A percentile compares a stretch with the other conserved stretches of the same genome.
These are phyloP conservation scores for Dascyllus trimaculatus DNA, from an alignment of 2,113 vertebrate genomes.

Conservation along the genomic window DNA sequence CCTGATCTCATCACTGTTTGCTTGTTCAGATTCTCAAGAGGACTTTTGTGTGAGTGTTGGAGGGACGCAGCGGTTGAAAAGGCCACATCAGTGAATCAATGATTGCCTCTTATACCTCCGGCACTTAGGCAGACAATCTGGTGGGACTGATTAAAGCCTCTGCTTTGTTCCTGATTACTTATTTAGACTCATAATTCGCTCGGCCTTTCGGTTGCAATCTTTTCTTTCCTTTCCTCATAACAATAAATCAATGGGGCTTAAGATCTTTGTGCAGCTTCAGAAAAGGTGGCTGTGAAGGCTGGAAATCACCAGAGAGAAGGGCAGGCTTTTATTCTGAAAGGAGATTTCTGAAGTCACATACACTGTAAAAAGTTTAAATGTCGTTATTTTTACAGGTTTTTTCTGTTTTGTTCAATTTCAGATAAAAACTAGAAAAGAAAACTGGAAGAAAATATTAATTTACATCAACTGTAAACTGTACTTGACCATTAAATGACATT, in stretches of 20 bases:
- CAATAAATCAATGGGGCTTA: slow-evolving; percentile 1
- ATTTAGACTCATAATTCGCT: slow-evolving; percentile 39
- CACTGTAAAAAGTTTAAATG: too few species aligned
- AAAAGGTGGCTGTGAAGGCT: neutral
- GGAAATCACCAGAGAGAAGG: fast-evolving
- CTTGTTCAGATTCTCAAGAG: slow-evolving; percentile 63
- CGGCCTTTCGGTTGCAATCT: slow-evolving; percentile 33
- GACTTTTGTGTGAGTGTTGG: slow-evolving; percentile 5
- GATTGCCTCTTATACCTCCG: slow-evolving; percentile 57
- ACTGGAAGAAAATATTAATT: too few species aligned
- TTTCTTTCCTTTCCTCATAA: slow-evolving; percentile 4
- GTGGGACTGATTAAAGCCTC: slow-evolving; percentile 59
- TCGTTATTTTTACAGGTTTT: neutral
- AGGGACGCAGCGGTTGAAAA: slow-evolving; percentile 53
- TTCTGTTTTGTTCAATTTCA: too few species aligned
- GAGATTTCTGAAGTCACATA: too few species aligned
- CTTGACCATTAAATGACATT: too few species aligned
- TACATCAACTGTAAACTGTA: too few species aligned
- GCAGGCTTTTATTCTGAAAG: neutral
- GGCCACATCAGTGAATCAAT: slow-evolving; percentile 72
- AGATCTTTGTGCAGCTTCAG: neutral
- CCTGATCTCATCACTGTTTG: slow-evolving; percentile 62
- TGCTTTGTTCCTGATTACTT: slow-evolving; percentile 40
- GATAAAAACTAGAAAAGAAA: too few species aligned
- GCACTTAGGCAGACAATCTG: slow-evolving; percentile 37